phyloP scores from a whole-genome alignment of 2,888 invertebrate genomes.

The Philopedon plagiatum region DNA sequence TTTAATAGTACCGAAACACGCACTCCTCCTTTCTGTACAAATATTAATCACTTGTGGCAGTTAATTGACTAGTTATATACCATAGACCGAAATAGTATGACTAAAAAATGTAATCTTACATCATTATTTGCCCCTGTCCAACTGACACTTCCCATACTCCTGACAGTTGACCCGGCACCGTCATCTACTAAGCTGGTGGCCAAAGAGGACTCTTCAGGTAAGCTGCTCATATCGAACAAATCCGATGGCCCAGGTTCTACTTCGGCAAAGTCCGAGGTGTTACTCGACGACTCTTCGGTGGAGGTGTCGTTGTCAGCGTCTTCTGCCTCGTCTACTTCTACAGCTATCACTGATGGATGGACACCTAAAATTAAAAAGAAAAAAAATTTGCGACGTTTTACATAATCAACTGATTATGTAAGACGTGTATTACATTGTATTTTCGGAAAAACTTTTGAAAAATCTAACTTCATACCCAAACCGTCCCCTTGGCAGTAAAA shows the following conservation, averaged over 20 bases:
- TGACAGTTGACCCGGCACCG: not conserved
- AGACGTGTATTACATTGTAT: no score
- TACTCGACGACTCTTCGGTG: conserved; percentile 56
- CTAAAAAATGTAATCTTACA: not conserved
- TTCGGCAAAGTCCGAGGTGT: conserved; percentile 57
- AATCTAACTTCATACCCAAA: conserved; percentile 60
- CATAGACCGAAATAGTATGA: no score
- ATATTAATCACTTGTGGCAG: no score
- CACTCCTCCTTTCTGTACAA: no score
- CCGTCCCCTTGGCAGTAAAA: conserved; percentile 69
- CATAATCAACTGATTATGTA: no score
- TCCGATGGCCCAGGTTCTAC: conserved; percentile 57
- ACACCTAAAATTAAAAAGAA: conserved; percentile 59
- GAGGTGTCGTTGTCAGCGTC: conserved; percentile 48
- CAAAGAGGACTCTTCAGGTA: conserved; percentile 55
- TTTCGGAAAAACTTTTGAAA: not conserved
- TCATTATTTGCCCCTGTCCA: conserved; percentile 4
- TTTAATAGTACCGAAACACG: no score
- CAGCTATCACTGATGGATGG: conserved; percentile 65
- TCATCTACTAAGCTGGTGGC: conserved; percentile 4
- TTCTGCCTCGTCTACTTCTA: conserved; percentile 61
- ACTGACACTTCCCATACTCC: not conserved
- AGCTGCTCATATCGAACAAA: conserved; percentile 55
- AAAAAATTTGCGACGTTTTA: no score
- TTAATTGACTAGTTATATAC: no score